Percentiles rank a stretch among this genome's conserved stretches.
phyloP scores from a whole-genome alignment of 2,888 invertebrate species.

The Drosophila diplacantha region DNA sequence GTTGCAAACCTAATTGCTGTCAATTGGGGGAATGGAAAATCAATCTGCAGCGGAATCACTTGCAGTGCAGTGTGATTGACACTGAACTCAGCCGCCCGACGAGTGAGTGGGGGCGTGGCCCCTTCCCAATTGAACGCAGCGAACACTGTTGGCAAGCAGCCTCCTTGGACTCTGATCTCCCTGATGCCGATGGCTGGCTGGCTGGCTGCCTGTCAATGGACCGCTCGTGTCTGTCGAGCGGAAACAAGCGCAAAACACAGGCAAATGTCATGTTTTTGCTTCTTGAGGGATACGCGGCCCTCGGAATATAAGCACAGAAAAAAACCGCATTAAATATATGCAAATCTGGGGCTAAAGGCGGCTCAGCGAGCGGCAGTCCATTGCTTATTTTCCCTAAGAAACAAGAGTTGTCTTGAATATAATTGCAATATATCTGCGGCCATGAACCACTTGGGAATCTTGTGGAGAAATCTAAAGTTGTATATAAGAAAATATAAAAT shows the following conservation, averaged over 20 bases:
- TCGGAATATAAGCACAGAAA: neutral
- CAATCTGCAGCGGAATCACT: constrained; percentile 25
- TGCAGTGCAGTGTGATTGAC: constrained; percentile 39
- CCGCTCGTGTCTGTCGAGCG: constrained; percentile 40
- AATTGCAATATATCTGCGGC: no score
- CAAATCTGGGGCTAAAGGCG: neutral
- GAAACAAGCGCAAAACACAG: constrained; percentile 33
- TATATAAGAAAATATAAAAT: no score
- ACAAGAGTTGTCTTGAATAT: no score
- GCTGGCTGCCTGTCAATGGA: constrained; percentile 24
- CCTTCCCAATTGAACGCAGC: constrained; percentile 26
- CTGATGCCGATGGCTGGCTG: constrained; percentile 2
- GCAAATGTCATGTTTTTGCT: constrained; percentile 35
- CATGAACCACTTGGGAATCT: no score
- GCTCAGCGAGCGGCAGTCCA: neutral
- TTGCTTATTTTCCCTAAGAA: no score
- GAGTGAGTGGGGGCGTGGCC: constrained; percentile 30
- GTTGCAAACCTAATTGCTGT: constrained; percentile 44
- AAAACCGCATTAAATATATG: neutral
- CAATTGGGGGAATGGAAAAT: constrained; percentile 44
- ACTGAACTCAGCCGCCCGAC: constrained; percentile 22
- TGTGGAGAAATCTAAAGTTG: no score
- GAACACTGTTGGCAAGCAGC: constrained; percentile 38
- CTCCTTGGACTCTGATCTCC: constrained; percentile 37
- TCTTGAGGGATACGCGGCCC: constrained; percentile 4